phyloP scores from a whole-genome alignment of 2,113 vertebrate genomes.

The Ranitomeya variabilis region DNA sequence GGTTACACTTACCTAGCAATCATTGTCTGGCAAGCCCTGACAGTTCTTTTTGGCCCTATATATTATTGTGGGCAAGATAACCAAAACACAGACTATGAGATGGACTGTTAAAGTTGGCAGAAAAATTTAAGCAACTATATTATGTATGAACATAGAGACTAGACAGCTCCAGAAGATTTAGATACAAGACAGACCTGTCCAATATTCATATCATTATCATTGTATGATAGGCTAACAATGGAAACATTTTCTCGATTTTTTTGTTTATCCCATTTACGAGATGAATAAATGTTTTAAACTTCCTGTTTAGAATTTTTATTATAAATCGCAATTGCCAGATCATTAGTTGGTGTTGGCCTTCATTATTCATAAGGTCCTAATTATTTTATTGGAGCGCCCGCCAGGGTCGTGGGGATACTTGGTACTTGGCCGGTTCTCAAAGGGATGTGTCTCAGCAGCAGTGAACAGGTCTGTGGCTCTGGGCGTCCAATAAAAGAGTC shows the following conservation, averaged over 20 bases:
- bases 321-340: too few relatives aligned
- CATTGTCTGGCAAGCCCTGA: conserved; percentile 63
- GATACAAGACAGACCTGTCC: background rate
- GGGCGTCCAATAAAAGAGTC: too few relatives aligned
- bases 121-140: background rate
- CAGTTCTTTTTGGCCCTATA: conserved; percentile 60
- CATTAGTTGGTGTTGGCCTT: too few relatives aligned
- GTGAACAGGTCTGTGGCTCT: too few relatives aligned
- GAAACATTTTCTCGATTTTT: background rate
- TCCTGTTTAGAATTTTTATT: too few relatives aligned
- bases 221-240: background rate
- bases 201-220: background rate
- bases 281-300: background rate
- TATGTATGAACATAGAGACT: background rate
- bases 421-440: too few relatives aligned
- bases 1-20: conserved; percentile 65
- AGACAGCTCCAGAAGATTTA: background rate
- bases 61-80: conserved; percentile 62
- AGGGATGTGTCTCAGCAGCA: too few relatives aligned
- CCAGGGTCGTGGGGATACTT: too few relatives aligned
- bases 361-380: too few relatives aligned
- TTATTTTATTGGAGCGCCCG: too few relatives aligned
- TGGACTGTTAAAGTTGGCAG: conserved; percentile 48
- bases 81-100: conserved; percentile 46
- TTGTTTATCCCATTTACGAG: background rate